Evolutionary conservation across 2,113 vertebrate genomes (phyloP).

Genomic region (Triplophysa rosa): DNA sequence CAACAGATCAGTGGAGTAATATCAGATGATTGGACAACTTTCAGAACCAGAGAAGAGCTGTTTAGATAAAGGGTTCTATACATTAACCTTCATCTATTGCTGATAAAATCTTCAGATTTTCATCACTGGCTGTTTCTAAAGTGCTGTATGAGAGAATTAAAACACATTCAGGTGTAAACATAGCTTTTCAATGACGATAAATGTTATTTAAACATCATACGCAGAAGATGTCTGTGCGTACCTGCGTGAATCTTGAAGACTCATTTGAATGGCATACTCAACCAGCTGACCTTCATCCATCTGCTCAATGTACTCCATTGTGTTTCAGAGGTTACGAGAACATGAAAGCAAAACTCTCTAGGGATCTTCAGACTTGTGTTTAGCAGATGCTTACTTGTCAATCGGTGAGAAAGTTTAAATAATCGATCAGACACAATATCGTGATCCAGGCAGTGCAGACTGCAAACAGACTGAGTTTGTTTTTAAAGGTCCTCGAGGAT

Average conservation of each 20-base stretch:
- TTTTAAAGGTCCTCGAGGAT: constrained; percentile 52
- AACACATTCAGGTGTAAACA: not conserved
- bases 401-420: not conserved
- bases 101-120: constrained; percentile 77
- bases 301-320: constrained; percentile 74
- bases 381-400: not conserved
- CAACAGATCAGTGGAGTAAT: not conserved
- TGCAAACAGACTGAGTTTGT: constrained; percentile 52
- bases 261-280: constrained; percentile 78
- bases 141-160: constrained; percentile 59
- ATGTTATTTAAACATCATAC: not conserved
- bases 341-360: not conserved
- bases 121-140: constrained; percentile 72
- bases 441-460: not conserved
- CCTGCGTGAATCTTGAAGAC: constrained; percentile 75
- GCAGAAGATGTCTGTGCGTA: constrained; percentile 49
- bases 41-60: not conserved
- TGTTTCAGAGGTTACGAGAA: not conserved
- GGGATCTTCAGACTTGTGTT: not conserved
- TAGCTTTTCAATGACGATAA: not conserved
- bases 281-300: constrained; percentile 76
- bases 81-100: constrained; percentile 75
- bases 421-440: not conserved
- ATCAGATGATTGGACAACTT: not conserved
- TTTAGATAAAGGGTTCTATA: not conserved